Percentiles rank a stretch among this genome's conserved stretches.
phyloP scores from a whole-genome alignment of 2,113 vertebrate genomes.

The Mus pahari region DNA sequence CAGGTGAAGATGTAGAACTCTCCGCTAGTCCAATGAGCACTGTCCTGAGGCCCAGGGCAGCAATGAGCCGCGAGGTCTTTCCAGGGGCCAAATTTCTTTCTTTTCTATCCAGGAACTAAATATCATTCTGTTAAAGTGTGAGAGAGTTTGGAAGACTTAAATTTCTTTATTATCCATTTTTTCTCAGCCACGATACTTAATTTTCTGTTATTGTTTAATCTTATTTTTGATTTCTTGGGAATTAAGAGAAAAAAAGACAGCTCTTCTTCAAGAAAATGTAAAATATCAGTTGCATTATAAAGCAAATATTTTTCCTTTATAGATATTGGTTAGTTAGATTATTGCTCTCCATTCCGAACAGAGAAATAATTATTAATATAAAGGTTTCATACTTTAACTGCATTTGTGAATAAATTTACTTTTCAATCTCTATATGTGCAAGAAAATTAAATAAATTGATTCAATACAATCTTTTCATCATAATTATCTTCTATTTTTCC shows the following conservation, averaged over 20 bases:
- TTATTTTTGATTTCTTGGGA: slow-evolving; percentile 17
- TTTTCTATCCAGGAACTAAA: slow-evolving; percentile 8
- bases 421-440: slow-evolving; percentile 37
- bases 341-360: slow-evolving; percentile 42
- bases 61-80: neutral
- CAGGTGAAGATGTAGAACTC: too few species aligned
- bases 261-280: slow-evolving; percentile 20
- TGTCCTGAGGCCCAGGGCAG: neutral
- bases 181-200: slow-evolving; percentile 76
- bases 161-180: slow-evolving; percentile 66
- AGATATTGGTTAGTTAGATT: neutral
- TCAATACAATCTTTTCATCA: slow-evolving; percentile 18
- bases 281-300: slow-evolving; percentile 4
- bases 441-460: slow-evolving; percentile 43
- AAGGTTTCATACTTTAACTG: slow-evolving; percentile 49
- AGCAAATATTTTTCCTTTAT: slow-evolving; percentile 35
- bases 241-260: neutral
- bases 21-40: neutral
- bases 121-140: slow-evolving; percentile 47
- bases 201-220: slow-evolving; percentile 47
- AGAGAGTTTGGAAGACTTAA: neutral
- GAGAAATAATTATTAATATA: slow-evolving; percentile 56
- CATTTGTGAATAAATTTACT: slow-evolving; percentile 45
- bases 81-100: slow-evolving; percentile 15
- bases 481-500: slow-evolving; percentile 21